These are phyloP conservation scores for Neoascia interrupta DNA, from an alignment of 2,888 invertebrate genomes.

Conservation along the genomic window DNA sequence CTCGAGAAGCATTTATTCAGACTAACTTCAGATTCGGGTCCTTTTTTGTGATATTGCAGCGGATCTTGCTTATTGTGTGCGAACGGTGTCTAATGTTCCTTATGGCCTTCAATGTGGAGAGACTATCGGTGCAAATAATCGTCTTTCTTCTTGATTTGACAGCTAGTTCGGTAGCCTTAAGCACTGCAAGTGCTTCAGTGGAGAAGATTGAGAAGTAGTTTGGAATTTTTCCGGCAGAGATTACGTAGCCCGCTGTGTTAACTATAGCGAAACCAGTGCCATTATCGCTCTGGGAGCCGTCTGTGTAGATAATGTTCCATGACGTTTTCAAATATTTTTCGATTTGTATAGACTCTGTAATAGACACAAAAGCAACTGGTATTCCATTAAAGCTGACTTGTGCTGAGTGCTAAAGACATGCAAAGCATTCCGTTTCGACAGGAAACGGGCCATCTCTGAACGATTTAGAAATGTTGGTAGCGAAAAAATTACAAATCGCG, in stretches of 20 bases:
- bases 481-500: no score
- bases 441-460: no score
- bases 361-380: no score
- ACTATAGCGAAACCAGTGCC: background rate
- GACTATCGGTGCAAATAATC: background rate
- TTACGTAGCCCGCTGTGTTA: background rate
- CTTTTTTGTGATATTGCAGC: background rate
- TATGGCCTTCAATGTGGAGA: background rate
- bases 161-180: background rate
- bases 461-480: no score
- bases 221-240: background rate
- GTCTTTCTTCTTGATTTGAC: background rate
- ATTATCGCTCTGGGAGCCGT: background rate
- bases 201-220: background rate
- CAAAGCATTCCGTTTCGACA: no score
- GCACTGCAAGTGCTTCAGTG: background rate
- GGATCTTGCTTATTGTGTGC: background rate
- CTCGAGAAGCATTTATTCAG: background rate
- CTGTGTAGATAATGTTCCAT: background rate
- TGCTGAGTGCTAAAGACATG: no score
- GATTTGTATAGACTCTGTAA: no score
- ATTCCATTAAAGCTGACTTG: no score
- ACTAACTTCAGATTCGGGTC: background rate
- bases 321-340: background rate
- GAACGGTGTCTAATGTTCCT: background rate